A percentile compares a stretch with the other conserved stretches of the same genome.
phyloP scores from a whole-genome alignment of 2,113 vertebrate species.

The Pionites leucogaster region DNA sequence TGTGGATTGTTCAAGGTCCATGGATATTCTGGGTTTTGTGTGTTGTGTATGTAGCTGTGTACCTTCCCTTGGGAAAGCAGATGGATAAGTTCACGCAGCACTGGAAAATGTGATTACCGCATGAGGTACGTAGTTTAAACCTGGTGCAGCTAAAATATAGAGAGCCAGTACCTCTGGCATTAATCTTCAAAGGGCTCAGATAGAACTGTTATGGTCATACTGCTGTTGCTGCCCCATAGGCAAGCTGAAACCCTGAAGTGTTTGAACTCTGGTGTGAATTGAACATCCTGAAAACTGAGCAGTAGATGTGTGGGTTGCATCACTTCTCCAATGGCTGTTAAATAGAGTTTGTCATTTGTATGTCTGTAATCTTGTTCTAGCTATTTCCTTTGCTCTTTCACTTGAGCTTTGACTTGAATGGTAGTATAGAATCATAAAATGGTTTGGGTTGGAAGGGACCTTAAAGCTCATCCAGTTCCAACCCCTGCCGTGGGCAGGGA shows the following conservation, averaged over 20 bases:
- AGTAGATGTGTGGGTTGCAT: too few relatives aligned
- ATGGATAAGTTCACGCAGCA: neutral
- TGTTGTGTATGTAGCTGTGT: neutral
- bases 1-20: neutral
- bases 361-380: neutral
- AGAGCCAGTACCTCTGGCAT: neutral
- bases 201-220: rapidly evolving
- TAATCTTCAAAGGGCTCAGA: neutral
- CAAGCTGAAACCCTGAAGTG: neutral
- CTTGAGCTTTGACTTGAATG: neutral
- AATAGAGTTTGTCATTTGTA: neutral
- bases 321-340: neutral
- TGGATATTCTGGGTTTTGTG: neutral
- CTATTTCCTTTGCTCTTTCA: neutral
- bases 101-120: neutral
- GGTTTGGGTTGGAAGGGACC: neutral
- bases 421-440: neutral
- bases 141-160: neutral
- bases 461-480: neutral
- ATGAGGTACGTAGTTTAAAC: neutral
- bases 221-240: neutral
- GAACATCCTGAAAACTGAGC: neutral
- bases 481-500: neutral
- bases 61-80: neutral
- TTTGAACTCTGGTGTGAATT: neutral